Evolutionary conservation across 2,113 vertebrate species (phyloP).

Genomic region (Amphiprion percula): DNA sequence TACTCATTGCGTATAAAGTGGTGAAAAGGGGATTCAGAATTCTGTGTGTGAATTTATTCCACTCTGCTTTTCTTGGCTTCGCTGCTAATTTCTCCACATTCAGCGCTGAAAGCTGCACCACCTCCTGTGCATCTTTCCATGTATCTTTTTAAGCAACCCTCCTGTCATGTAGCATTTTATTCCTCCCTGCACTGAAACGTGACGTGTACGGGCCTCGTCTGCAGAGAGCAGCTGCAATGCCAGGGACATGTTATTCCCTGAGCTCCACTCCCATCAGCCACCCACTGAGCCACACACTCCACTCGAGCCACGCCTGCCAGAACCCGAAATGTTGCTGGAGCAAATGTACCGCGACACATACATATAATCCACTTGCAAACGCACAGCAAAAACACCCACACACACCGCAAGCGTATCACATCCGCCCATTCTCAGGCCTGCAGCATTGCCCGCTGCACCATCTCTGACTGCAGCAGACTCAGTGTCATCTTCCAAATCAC

Average conservation of each 20-base stretch:
- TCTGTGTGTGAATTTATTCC: conserved; percentile 25
- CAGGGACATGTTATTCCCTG: conserved; percentile 49
- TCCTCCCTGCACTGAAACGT: conserved; percentile 10
- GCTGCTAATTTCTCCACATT: conserved; percentile 14
- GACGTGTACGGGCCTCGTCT: conserved; percentile 43
- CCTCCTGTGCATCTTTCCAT: conserved; percentile 1
- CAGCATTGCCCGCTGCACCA: background rate
- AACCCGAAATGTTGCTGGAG: conserved; percentile 13
- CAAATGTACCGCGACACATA: conserved; percentile 49
- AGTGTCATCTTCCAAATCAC: conserved; percentile 53
- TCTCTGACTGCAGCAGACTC: conserved; percentile 23
- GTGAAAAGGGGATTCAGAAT: conserved; percentile 9
- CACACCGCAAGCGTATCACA: conserved; percentile 27
- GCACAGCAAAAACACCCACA: background rate
- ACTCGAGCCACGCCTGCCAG: conserved; percentile 52
- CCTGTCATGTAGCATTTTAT: conserved; percentile 24
- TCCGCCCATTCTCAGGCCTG: conserved; percentile 18
- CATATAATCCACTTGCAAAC: conserved; percentile 29
- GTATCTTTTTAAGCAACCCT: conserved; percentile 42
- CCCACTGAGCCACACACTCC: conserved; percentile 58
- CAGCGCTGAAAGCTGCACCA: background rate
- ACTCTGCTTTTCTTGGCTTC: conserved; percentile 35
- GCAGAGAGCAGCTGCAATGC: conserved; percentile 70
- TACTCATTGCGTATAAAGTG: conserved; percentile 35
- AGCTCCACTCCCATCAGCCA: conserved; percentile 63